A percentile compares a stretch with the other conserved stretches of the same genome.
Conservation (phyloP, 2,888 invertebrate species). For the Acleris laterana region DNA sequence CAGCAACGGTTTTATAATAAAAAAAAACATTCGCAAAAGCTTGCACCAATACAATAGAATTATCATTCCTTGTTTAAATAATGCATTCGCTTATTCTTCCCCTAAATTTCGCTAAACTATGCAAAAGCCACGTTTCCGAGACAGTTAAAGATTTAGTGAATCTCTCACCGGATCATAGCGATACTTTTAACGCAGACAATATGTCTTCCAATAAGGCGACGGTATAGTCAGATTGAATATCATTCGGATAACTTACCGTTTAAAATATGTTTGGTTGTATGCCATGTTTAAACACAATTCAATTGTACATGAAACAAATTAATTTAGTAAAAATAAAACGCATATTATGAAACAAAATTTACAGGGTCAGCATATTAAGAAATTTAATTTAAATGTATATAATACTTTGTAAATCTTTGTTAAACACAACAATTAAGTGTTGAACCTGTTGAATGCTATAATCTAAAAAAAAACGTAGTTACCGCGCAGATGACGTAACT, state of each 20-base stretch:
- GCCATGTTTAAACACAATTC: too few relatives aligned
- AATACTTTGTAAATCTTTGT: too few relatives aligned
- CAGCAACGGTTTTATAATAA: neutral
- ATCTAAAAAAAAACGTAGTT: too few relatives aligned
- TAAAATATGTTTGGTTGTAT: too few relatives aligned
- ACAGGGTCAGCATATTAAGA: too few relatives aligned
- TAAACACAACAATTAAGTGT: too few relatives aligned
- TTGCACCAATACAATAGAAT: neutral
- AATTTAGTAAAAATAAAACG: too few relatives aligned
- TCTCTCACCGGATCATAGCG: conserved; percentile 25
- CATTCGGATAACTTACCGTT: neutral
- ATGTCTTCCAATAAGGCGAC: conserved; percentile 53
- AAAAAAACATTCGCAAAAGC: neutral
- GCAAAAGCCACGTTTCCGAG: conserved; percentile 8
- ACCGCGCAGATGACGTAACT: too few relatives aligned
- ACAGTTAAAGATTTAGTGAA: conserved; percentile 27
- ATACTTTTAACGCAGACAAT: conserved; percentile 41
- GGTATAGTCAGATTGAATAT: conserved; percentile 40
- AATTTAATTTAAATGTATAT: too few relatives aligned
- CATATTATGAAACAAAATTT: too few relatives aligned
- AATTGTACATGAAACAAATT: too few relatives aligned
- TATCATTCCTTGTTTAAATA: neutral
- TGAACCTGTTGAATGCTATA: too few relatives aligned
- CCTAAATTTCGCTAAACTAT: conserved; percentile 14
- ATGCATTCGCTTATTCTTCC: conserved; percentile 15